A percentile compares a stretch with the other conserved stretches of the same genome.
Conservation (phyloP, 2,888 invertebrate species). For the Apamea crenata region DNA sequence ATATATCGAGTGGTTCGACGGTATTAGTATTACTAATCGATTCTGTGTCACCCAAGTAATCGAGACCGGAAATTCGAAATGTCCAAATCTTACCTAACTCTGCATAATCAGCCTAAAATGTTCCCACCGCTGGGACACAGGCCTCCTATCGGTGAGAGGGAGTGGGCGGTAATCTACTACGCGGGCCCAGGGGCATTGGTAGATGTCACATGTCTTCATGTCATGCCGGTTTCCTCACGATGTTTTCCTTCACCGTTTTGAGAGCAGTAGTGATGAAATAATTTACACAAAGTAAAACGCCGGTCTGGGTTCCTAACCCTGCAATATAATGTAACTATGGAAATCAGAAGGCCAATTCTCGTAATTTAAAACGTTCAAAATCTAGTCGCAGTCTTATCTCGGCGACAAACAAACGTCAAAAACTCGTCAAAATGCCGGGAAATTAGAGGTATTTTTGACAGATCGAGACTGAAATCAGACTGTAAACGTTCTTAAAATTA, state of each 20-base stretch:
- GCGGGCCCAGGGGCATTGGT: neutral
- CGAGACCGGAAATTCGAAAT: conserved; percentile 54
- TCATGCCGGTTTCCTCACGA: neutral
- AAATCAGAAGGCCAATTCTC: conserved; percentile 18
- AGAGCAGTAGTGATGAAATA: neutral
- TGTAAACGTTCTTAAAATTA: too few relatives aligned
- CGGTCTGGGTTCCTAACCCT: neutral
- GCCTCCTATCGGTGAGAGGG: neutral
- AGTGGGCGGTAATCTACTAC: neutral
- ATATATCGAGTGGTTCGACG: conserved; percentile 2
- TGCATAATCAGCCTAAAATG: neutral
- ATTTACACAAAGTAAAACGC: neutral
- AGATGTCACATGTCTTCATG: neutral
- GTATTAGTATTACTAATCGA: conserved; percentile 40
- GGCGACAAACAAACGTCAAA: too few relatives aligned
- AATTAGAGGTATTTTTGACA: too few relatives aligned
- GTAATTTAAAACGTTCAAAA: too few relatives aligned
- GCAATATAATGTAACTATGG: conserved; percentile 40
- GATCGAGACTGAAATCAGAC: too few relatives aligned
- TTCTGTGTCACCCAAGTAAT: conserved; percentile 50
- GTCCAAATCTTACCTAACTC: conserved; percentile 42
- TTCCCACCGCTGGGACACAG: neutral
- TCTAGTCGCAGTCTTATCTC: too few relatives aligned
- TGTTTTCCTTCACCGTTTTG: neutral
- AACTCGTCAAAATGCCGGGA: too few relatives aligned